Evolutionary conservation across 2,113 vertebrate species (phyloP).

Genomic region (Capricornis sumatraensis): DNA sequence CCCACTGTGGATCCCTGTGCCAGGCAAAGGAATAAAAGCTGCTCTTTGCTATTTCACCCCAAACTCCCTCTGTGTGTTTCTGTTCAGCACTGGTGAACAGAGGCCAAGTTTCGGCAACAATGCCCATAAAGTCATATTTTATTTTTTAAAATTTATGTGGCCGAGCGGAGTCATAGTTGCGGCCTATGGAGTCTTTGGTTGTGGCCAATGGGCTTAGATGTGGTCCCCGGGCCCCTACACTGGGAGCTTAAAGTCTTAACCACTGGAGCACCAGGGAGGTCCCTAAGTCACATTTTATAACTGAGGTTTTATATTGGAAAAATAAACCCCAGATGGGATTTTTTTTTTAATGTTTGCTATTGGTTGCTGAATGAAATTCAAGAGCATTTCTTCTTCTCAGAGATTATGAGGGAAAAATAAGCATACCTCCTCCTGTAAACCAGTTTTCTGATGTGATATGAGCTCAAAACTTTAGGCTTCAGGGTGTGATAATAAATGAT

Average conservation of each 20-base stretch:
- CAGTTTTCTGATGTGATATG: background rate
- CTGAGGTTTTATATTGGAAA: background rate
- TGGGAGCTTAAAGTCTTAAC: background rate
- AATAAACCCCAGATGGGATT: background rate
- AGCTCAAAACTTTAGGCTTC: background rate
- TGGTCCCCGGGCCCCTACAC: rapidly evolving
- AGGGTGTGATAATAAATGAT: background rate
- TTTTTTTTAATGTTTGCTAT: background rate
- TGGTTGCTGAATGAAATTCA: background rate
- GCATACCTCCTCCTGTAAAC: background rate
- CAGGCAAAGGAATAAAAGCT: background rate
- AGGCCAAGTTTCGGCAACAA: background rate
- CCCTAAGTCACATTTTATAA: background rate
- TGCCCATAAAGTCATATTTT: background rate
- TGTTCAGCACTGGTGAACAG: background rate
- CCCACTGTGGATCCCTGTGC: background rate
- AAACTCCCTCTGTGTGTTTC: background rate
- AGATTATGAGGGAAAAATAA: background rate
- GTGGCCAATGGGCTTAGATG: background rate
- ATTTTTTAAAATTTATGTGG: background rate
- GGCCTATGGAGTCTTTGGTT: background rate
- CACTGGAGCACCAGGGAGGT: background rate
- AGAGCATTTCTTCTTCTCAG: background rate
- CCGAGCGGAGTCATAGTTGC: background rate
- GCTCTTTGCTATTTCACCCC: background rate